These are phyloP conservation scores for Scalopus aquaticus DNA, from an alignment of 2,113 vertebrate species.

Conservation along the genomic window DNA sequence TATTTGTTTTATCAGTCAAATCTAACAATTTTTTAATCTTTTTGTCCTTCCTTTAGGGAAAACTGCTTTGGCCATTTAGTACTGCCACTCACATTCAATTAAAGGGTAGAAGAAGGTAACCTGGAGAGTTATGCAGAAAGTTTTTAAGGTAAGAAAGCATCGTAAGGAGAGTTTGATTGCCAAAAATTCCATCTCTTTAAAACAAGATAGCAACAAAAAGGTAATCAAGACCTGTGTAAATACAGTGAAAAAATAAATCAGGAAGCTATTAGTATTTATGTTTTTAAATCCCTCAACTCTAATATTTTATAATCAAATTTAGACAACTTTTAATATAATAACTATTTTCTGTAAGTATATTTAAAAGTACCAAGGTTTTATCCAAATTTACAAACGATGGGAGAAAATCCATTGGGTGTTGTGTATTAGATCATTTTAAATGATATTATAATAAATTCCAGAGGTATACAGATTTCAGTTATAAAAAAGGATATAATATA, in stretches of 20 bases:
- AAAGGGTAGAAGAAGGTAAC: not conserved
- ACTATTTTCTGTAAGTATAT: not conserved
- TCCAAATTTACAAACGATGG: not conserved
- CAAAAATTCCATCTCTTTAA: constrained; percentile 19
- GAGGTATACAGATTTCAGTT: not conserved
- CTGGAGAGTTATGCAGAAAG: not conserved
- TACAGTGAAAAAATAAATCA: constrained; percentile 60
- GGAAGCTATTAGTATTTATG: constrained; percentile 25
- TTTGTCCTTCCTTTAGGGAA: not conserved
- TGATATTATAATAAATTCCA: not conserved
- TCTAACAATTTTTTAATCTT: not conserved
- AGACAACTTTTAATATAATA: not conserved
- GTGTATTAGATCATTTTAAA: not conserved
- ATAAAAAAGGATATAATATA: not conserved
- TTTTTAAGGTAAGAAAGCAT: constrained; percentile 27
- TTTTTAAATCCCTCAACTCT: not conserved
- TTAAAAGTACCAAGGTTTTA: not conserved
- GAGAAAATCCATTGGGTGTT: not conserved
- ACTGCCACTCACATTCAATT: not conserved
- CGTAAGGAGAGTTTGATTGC: not conserved
- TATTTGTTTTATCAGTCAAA: not conserved
- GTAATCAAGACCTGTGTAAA: constrained; percentile 39
- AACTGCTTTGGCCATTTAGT: not conserved
- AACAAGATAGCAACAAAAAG: not conserved
- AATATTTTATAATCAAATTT: not conserved